phyloP scores from a whole-genome alignment of 2,113 vertebrate species.

The Nothoprocta pentlandii region DNA sequence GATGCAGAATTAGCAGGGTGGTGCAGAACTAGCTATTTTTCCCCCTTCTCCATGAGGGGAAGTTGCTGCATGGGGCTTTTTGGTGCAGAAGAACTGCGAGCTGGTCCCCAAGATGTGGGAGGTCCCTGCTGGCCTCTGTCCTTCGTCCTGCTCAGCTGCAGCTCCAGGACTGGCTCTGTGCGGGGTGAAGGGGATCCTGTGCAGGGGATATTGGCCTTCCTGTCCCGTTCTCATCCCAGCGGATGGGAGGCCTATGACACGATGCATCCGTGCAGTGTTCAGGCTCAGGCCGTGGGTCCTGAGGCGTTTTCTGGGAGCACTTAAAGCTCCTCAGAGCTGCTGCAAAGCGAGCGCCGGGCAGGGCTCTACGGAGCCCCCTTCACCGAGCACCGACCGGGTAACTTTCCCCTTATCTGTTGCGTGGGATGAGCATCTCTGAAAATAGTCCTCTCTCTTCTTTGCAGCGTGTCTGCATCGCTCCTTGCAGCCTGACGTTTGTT shows the following conservation, averaged over 20 bases:
- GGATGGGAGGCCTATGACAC: fast-evolving
- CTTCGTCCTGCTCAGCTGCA: background rate
- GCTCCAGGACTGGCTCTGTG: fast-evolving
- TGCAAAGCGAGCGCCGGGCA: background rate
- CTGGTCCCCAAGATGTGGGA: background rate
- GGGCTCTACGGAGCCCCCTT: background rate
- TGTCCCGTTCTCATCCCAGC: background rate
- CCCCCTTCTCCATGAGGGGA: background rate
- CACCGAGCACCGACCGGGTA: fast-evolving
- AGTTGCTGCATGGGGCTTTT: background rate
- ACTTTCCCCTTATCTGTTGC: conserved; percentile 2
- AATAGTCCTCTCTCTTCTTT: conserved; percentile 20
- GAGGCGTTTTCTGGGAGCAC: background rate
- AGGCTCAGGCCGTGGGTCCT: background rate
- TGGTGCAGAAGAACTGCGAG: fast-evolving
- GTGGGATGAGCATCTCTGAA: conserved; percentile 45
- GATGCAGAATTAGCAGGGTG: background rate
- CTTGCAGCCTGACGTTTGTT: conserved; percentile 20
- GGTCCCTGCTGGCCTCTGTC: background rate
- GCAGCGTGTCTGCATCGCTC: background rate
- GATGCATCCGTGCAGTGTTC: background rate
- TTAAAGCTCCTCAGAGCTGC: background rate
- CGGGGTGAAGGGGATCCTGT: background rate
- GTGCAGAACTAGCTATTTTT: background rate
- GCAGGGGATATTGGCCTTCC: fast-evolving